These are phyloP conservation scores for Mesorhabditis sp. DNA, from an alignment of 2,888 invertebrate species.

Conservation along the genomic window DNA sequence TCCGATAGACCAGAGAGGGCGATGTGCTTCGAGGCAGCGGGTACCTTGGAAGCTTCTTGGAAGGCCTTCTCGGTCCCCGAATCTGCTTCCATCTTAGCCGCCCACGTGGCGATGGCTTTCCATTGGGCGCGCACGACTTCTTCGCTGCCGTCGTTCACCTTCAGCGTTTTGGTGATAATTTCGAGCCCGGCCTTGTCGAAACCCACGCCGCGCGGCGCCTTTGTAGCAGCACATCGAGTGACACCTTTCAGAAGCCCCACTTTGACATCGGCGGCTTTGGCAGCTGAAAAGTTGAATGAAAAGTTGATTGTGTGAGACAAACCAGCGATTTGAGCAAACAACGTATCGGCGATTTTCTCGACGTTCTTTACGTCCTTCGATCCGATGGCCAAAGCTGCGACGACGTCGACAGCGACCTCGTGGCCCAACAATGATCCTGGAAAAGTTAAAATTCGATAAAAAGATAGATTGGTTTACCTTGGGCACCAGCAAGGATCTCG, in stretches of 20 bases:
- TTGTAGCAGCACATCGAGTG: constrained; percentile 13
- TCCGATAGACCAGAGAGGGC: constrained; percentile 21
- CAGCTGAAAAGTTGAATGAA: constrained; percentile 8
- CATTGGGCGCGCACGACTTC: constrained; percentile 32
- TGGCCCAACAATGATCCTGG: constrained; percentile 11
- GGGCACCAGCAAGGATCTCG: constrained; percentile 24
- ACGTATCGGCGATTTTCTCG: constrained; percentile 18
- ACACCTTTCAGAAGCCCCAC: constrained; percentile 27
- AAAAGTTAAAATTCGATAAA: neutral
- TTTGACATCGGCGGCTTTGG: constrained; percentile 26
- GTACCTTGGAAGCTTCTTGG: constrained; percentile 22
- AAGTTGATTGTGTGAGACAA: neutral
- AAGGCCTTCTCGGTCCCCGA: neutral
- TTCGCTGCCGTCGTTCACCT: constrained; percentile 15
- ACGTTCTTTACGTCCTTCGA: constrained; percentile 11
- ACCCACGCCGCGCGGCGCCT: constrained; percentile 12
- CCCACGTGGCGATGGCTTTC: constrained; percentile 27
- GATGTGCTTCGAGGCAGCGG: constrained; percentile 22
- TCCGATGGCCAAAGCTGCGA: constrained; percentile 7
- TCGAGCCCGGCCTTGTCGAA: constrained; percentile 17
- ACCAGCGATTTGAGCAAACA: constrained; percentile 25
- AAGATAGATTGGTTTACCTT: constrained; percentile 7
- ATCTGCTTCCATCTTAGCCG: constrained; percentile 10
- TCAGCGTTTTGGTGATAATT: neutral
- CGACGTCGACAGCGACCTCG: constrained; percentile 14